Evolutionary conservation across 2,113 vertebrate species (phyloP).

Genomic region (Epinephelus fuscoguttatus): DNA sequence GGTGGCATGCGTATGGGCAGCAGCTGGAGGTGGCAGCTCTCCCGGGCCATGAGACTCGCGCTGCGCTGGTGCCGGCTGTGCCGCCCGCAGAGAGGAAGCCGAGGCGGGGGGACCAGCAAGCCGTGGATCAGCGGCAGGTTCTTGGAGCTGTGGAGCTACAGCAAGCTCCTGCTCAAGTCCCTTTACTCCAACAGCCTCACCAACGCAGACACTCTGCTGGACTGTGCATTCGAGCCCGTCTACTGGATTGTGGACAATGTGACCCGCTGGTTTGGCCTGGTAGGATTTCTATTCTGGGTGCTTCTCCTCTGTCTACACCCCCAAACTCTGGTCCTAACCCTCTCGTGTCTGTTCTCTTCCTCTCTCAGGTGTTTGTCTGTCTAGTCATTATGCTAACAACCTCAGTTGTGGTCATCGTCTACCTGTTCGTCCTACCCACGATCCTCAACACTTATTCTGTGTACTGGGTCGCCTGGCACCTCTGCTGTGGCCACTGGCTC

Average conservation of each 20-base stretch:
- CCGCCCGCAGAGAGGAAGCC: slow-evolving; percentile 80
- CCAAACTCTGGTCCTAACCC: background rate
- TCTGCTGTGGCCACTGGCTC: slow-evolving; percentile 96
- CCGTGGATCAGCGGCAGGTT: slow-evolving; percentile 62
- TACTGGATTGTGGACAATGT: slow-evolving; percentile 98
- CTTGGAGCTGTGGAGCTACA: slow-evolving; percentile 88
- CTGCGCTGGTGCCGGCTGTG: slow-evolving; percentile 89
- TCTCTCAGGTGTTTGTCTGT: slow-evolving; percentile 92
- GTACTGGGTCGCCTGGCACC: slow-evolving; percentile 90
- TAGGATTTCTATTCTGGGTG: slow-evolving; percentile 67
- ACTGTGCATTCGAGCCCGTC: slow-evolving; percentile 94
- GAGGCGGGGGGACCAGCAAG: slow-evolving; percentile 34
- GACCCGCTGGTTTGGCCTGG: slow-evolving; percentile 98
- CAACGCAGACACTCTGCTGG: slow-evolving; percentile 90
- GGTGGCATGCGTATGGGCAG: slow-evolving; percentile 83
- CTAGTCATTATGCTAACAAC: slow-evolving; percentile 91
- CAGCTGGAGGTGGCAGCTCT: slow-evolving; percentile 88
- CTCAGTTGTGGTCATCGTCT: slow-evolving; percentile 92
- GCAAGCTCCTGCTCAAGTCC: slow-evolving; percentile 89
- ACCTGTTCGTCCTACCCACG: slow-evolving; percentile 92
- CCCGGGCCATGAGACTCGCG: slow-evolving; percentile 88
- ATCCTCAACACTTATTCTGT: slow-evolving; percentile 90
- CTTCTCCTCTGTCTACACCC: background rate
- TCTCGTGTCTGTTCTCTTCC: background rate
- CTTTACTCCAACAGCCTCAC: slow-evolving; percentile 92